Conservation (phyloP, 1,140 invertebrate species). For the Macrobrachium rosenbergii region DNA sequence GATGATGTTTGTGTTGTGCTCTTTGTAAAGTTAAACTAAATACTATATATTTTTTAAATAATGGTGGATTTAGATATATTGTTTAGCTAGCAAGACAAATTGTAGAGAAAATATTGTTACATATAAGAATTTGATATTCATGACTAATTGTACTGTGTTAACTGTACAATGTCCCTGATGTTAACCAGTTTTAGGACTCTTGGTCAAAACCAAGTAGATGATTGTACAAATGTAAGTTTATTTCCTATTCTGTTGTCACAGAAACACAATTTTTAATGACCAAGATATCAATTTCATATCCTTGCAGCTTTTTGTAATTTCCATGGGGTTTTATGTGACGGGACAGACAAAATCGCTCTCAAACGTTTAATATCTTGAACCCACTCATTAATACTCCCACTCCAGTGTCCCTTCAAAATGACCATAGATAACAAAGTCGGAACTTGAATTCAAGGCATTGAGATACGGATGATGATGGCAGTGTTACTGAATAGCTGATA, state of each 20-base stretch:
- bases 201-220: neutral
- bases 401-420: slow-evolving; percentile 50
- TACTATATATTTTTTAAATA: slow-evolving; percentile 19
- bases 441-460: slow-evolving; percentile 60
- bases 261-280: slow-evolving; percentile 52
- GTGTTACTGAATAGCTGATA: slow-evolving; percentile 63
- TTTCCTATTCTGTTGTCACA: slow-evolving; percentile 57
- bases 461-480: slow-evolving; percentile 60
- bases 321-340: slow-evolving; percentile 57
- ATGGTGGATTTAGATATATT: neutral
- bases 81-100: too few species aligned
- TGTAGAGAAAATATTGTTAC: slow-evolving; percentile 5
- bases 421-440: slow-evolving; percentile 61
- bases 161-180: slow-evolving; percentile 17
- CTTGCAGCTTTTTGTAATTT: slow-evolving; percentile 40
- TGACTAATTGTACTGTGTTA: neutral
- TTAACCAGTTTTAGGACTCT: neutral
- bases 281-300: slow-evolving; percentile 33
- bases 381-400: slow-evolving; percentile 15
- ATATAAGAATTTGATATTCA: slow-evolving; percentile 20
- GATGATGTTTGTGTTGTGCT: neutral
- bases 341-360: slow-evolving; percentile 54
- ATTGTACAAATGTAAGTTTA: slow-evolving; percentile 24
- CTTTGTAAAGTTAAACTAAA: slow-evolving; percentile 16
- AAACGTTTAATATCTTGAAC: slow-evolving; percentile 42